phyloP scores from a whole-genome alignment of 2,113 vertebrate species.

The Aldabrachelys gigantea region DNA sequence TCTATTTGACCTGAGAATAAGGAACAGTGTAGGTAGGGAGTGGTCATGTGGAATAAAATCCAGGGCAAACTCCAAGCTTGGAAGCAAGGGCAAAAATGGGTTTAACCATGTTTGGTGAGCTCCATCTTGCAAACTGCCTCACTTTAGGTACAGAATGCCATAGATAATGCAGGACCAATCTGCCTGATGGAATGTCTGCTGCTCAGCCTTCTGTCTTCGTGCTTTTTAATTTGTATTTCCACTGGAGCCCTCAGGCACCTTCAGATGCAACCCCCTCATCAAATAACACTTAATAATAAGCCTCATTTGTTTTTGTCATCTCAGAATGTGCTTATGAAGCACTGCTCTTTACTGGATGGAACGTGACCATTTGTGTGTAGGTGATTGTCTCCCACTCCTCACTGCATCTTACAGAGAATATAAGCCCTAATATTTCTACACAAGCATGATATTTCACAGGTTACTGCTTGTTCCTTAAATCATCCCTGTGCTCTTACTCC shows the following conservation, averaged over 20 bases:
- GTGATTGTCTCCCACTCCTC: not conserved
- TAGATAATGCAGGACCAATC: not conserved
- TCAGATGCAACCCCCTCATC: not conserved
- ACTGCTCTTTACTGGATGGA: not conserved
- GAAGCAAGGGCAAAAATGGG: not conserved
- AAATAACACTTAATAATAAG: not conserved
- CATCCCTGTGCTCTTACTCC: not conserved
- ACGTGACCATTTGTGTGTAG: too few species aligned
- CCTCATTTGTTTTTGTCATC: not conserved
- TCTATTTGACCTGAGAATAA: not conserved
- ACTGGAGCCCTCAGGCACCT: not conserved
- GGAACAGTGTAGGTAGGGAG: not conserved
- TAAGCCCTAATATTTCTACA: not conserved
- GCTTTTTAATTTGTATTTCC: not conserved
- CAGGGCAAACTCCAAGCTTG: not conserved
- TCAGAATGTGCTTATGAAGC: not conserved
- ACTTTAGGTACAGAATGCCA: rapidly evolving
- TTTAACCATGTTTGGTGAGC: not conserved
- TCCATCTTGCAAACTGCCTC: not conserved
- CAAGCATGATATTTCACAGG: not conserved
- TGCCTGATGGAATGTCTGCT: not conserved
- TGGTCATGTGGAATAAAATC: not conserved
- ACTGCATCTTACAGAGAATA: not conserved
- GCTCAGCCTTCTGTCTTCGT: not conserved
- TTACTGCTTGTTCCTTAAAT: not conserved